Percentiles rank a stretch among this genome's conserved stretches.
Conservation (phyloP, 2,797 vertebrate genomes). For the Neopelma chrysocephalum region DNA sequence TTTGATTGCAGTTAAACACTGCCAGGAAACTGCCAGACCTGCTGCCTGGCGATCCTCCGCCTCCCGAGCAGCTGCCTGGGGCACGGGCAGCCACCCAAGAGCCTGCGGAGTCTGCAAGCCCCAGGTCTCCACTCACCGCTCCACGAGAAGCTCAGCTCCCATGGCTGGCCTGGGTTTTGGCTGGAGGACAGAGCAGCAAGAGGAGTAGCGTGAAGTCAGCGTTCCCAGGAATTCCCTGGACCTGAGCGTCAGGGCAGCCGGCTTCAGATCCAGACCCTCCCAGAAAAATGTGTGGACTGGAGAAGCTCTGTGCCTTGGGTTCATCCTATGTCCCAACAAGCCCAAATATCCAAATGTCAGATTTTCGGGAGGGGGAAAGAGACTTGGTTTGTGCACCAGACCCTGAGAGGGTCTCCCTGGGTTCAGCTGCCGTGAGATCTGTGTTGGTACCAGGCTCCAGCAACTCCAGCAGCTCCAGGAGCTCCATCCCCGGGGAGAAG, state of each 20-base stretch:
- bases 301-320: background rate
- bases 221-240: conserved; percentile 57
- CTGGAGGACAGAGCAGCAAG: conserved; percentile 54
- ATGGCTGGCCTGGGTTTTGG: conserved; percentile 36
- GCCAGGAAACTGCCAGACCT: conserved; percentile 66
- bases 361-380: fast-evolving
- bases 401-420: background rate
- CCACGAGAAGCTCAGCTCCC: conserved; percentile 35
- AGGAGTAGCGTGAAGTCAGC: conserved; percentile 49
- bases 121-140: background rate
- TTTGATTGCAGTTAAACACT: conserved; percentile 7
- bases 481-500: background rate
- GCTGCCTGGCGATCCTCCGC: conserved; percentile 32
- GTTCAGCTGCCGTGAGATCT: fast-evolving
- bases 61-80: conserved; percentile 46
- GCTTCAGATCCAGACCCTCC: background rate
- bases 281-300: background rate
- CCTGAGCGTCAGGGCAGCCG: background rate
- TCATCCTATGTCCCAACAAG: background rate
- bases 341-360: background rate
- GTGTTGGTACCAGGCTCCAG: background rate
- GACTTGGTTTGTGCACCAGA: background rate
- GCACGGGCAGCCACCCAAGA: conserved; percentile 32
- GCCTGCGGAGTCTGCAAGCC: background rate
- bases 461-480: background rate